Conservation (phyloP, 2,113 vertebrate species). For the Dipodomys merriami region DNA sequence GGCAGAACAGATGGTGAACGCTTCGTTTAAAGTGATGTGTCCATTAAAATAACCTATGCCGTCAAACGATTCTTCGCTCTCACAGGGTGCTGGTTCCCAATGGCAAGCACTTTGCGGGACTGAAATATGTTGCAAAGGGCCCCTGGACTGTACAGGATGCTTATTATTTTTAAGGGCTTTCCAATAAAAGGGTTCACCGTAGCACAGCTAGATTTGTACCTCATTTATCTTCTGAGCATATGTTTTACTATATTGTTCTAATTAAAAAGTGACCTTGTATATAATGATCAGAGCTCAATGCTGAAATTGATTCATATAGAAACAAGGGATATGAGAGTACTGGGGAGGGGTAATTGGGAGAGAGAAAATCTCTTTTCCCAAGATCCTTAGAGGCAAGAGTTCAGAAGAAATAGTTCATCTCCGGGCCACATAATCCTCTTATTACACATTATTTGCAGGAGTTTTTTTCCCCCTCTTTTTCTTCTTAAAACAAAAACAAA, state of each 20-base stretch:
- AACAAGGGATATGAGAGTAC: conserved; percentile 47
- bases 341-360: too few relatives aligned
- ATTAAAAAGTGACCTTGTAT: conserved; percentile 87
- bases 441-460: not conserved
- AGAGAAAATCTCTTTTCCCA: conserved; percentile 27
- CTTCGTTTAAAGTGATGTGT: conserved; percentile 92
- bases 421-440: not conserved
- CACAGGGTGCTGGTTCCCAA: conserved; percentile 86
- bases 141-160: conserved; percentile 84
- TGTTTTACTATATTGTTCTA: conserved; percentile 83
- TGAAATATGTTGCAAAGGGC: conserved; percentile 82
- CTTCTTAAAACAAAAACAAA: not conserved
- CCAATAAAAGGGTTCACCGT: conserved; percentile 78
- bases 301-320: conserved; percentile 75
- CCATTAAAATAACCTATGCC: conserved; percentile 92
- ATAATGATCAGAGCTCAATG: conserved; percentile 77
- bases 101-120: conserved; percentile 82
- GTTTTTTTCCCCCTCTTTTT: not conserved
- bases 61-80: conserved; percentile 89
- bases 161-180: conserved; percentile 86
- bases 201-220: conserved; percentile 75
- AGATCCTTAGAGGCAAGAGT: conserved; percentile 4
- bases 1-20: conserved; percentile 92
- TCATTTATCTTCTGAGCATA: conserved; percentile 81
- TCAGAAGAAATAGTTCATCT: conserved; percentile 10